Base-by-base conservation (phyloP, 2,113 vertebrate species). In the Rhinopomastus cyanomelas region DNA sequence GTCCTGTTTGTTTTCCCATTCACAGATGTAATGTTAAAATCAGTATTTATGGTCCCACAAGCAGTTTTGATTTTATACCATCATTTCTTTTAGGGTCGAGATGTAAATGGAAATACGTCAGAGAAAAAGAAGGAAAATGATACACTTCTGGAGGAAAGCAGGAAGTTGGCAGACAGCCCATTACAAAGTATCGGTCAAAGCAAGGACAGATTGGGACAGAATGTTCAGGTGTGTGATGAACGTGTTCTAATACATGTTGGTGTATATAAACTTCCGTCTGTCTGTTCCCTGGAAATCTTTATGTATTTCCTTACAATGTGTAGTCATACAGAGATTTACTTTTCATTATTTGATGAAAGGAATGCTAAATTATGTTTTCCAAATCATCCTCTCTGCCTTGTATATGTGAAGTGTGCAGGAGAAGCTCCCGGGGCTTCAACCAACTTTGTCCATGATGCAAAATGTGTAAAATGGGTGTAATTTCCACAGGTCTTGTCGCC, bases 401-500 rank as follows among this genome's bases (percentile, higher is more conserved):
- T 22, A 56, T 16, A 5, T 17, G 9, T 57, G 21, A 66, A 66
- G 18, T 25, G 16, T 51, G 44, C 19, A 71, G 30, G 71, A 72
- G 19, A 60, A 57, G 25, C 8, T 15, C 22, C 7, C 36, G 49
- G 30, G 36, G 32, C 48, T 65, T 60, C 46, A 34, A 44, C 20
- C 9, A 5, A 10, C 30, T 49, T 86, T 67, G 11, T 73, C 36
- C 10, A 2, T 55, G 44, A 44, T 69, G 52, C 49, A 57, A 52
- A 95, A 75, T 59, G 8, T 30, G 7, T 22, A 72, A 39, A 65
- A 61, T 94, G 90, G 83, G 85, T 96, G 90, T 46, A 95, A 86
- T 88, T 97, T 96, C 74, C 92, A 51, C 8, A 84, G 49, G 25
- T 93, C 95, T 92, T 89, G 81, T 62, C 49, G 53, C 30, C 44